Base-by-base conservation (phyloP, 2,113 vertebrate species). In the Corydoras maculifer region DNA sequence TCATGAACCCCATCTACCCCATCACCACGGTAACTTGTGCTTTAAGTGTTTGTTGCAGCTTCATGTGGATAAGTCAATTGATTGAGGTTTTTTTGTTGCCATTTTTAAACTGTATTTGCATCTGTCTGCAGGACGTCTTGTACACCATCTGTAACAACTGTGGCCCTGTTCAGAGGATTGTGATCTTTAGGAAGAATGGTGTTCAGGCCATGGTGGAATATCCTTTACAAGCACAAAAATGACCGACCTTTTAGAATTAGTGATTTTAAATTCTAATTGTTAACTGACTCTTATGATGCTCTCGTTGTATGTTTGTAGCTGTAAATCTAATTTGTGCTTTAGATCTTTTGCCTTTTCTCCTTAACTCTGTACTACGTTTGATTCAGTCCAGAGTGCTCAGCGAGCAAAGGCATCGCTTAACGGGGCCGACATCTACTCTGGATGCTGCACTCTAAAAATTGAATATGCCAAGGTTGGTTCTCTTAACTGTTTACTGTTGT, bases 201-300 rank as follows among this genome's bases (percentile, higher is more conserved):
- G 94, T 98, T 11, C 95, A 98, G 81, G 92, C 95, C 59, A 98
- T 98, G 95, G 93, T 97, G 63, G 95, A 98, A 97, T 98, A 98
- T 97, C 95, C 94, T 97, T 91, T 74, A 50, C 13, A 31, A 51
- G 13, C 14, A 57, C 18, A 25, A 25, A 25, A 25, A 25, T 25
- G 18, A 25, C 18, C 18, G 18, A 2, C 18, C 18, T 25, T 25
- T 25, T 25, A 25, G 18, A 25, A 25, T 25, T 25, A 25, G 18
- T 25, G 18, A 25, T 25, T 25, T 25, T 5, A 5, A 51, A 7
- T 13, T 3, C 13, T 0, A 3, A 53, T 31, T 55, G 49, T 51
- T 51, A 9, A 13, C 11, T 55, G 10, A 13, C 53, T 55, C 2
- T 13, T 13, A 4, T 55, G 9, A 55, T 25, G 18, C 18, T 25